These are phyloP conservation scores for Melanerpes aurifrons DNA, from an alignment of 2,113 vertebrate genomes.

Conservation along the genomic window DNA sequence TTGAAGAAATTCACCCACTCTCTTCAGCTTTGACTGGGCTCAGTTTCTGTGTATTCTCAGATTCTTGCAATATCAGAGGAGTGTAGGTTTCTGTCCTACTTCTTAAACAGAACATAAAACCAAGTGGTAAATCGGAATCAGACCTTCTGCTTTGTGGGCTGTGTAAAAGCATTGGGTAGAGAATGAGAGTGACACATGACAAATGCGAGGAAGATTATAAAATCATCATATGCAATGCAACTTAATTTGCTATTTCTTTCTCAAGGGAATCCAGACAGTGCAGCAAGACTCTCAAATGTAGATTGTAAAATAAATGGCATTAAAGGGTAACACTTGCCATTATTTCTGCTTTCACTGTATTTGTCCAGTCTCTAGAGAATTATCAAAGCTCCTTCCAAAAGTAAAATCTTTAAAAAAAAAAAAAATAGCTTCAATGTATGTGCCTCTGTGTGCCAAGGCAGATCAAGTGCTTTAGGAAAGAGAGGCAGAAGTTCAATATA, in stretches of 20 bases:
- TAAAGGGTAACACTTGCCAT: not conserved
- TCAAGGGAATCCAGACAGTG: not conserved
- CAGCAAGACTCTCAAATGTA: not conserved
- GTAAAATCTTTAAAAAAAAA: slow-evolving; percentile 43
- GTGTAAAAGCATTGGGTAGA: not conserved
- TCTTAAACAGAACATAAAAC: slow-evolving; percentile 1
- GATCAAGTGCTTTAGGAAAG: slow-evolving; percentile 9
- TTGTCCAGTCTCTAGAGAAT: slow-evolving; percentile 28
- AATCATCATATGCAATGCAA: not conserved
- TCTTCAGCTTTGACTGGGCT: slow-evolving; percentile 19
- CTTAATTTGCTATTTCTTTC: not conserved
- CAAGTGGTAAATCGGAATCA: slow-evolving; percentile 39
- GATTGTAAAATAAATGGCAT: slow-evolving; percentile 14
- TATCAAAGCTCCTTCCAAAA: slow-evolving; percentile 37
- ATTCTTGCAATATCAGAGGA: slow-evolving; percentile 34
- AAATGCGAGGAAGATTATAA: not conserved
- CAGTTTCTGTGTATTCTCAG: slow-evolving; percentile 21
- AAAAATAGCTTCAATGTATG: slow-evolving; percentile 25
- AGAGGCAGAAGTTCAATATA: not conserved
- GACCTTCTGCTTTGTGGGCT: not conserved
- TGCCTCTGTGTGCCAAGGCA: not conserved
- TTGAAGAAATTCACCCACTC: slow-evolving; percentile 4
- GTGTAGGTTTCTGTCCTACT: not conserved
- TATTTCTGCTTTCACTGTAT: slow-evolving; percentile 28
- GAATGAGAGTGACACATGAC: not conserved